These are phyloP conservation scores for Addax nasomaculatus DNA, from an alignment of 2,113 vertebrate species.

Conservation along the genomic window DNA sequence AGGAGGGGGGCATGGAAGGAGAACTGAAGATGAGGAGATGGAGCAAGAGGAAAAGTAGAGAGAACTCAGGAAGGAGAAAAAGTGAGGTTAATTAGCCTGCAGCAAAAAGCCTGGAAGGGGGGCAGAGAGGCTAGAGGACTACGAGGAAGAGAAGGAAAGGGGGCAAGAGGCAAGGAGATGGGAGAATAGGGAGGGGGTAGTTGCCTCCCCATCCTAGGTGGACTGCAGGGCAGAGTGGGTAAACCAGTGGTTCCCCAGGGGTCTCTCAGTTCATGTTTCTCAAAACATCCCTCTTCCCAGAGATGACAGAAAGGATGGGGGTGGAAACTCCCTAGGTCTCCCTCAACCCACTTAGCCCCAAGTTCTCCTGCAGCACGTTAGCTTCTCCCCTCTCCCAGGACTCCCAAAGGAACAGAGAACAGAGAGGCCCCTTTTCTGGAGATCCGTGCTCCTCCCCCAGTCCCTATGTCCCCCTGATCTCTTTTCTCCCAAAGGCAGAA, in stretches of 20 bases:
- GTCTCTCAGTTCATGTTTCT: constrained; percentile 28
- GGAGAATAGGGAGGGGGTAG: background rate
- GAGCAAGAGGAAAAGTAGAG: background rate
- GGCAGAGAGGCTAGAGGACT: background rate
- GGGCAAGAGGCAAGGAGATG: background rate
- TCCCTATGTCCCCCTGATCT: no score
- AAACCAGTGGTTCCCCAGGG: background rate
- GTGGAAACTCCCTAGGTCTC: constrained; percentile 34
- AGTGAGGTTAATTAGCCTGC: background rate
- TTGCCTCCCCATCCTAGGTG: background rate
- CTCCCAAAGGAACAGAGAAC: background rate
- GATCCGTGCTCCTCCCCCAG: background rate
- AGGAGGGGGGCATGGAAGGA: background rate
- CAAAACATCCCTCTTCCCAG: background rate
- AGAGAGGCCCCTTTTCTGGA: background rate
- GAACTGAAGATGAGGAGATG: background rate
- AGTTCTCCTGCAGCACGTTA: background rate
- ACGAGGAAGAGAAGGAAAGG: background rate
- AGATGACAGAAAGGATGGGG: background rate
- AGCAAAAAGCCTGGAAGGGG: background rate
- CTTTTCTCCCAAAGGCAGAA: background rate
- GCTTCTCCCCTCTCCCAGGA: background rate
- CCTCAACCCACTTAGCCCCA: background rate
- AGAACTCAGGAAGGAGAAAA: background rate
- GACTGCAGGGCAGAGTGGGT: background rate